phyloP scores from a whole-genome alignment of 2,888 invertebrate genomes.

The Branchellion lobata region DNA sequence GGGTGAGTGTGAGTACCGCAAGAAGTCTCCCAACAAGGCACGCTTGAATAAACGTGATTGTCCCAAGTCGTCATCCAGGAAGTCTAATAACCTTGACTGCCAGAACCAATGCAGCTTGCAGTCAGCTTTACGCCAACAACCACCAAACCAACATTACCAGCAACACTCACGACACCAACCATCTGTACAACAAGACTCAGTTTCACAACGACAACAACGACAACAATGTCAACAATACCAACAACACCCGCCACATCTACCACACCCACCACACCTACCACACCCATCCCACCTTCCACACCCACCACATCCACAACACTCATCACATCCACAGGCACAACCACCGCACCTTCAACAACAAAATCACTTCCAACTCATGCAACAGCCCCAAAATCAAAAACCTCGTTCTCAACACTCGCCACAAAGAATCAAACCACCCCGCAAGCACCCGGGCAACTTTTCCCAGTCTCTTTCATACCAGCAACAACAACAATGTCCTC shows the following conservation, averaged over 20 bases:
- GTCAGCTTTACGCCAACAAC: not conserved
- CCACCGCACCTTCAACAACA: not conserved
- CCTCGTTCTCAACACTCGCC: too few species aligned
- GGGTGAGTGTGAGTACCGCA: not conserved
- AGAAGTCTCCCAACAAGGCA: not conserved
- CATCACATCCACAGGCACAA: not conserved
- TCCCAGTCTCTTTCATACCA: too few species aligned
- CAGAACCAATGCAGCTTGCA: not conserved
- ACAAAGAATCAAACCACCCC: too few species aligned
- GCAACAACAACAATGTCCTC: too few species aligned
- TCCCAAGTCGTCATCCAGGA: not conserved
- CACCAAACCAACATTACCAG: not conserved
- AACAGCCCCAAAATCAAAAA: too few species aligned
- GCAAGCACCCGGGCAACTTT: too few species aligned
- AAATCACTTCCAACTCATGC: not conserved
- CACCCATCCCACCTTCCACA: not conserved
- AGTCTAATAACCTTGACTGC: not conserved
- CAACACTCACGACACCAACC: not conserved
- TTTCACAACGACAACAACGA: too few species aligned
- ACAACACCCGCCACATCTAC: not conserved
- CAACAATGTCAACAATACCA: not conserved
- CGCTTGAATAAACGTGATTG: not conserved
- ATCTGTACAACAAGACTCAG: too few species aligned
- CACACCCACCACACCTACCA: not conserved
- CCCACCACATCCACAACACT: not conserved